Conservation (phyloP, 2,797 vertebrate species). For the Peromyscus aztecus region DNA sequence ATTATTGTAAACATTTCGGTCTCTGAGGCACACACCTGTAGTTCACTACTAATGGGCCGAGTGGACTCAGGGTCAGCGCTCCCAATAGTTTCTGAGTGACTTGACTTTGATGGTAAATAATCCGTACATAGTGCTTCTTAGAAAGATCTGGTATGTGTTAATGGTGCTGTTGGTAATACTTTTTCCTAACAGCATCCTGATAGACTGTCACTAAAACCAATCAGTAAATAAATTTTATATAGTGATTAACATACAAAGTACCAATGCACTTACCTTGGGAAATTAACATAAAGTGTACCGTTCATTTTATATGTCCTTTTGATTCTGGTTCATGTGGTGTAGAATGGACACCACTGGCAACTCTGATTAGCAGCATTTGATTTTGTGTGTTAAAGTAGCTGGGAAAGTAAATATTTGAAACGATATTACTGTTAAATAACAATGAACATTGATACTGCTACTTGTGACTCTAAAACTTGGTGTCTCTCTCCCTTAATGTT, state of each 20-base stretch:
- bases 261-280: not conserved
- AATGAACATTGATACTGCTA: not conserved
- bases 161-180: not conserved
- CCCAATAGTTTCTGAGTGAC: not conserved
- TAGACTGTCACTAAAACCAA: slow-evolving; percentile 18
- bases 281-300: not conserved
- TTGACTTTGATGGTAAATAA: not conserved
- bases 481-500: slow-evolving; percentile 3
- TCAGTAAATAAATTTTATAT: not conserved
- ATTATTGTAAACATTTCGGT: not conserved
- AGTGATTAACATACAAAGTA: not conserved
- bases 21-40: not conserved
- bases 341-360: not conserved
- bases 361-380: not conserved
- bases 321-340: not conserved
- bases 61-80: not conserved
- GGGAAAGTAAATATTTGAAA: not conserved
- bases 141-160: not conserved
- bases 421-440: not conserved
- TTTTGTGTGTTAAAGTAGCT: not conserved
- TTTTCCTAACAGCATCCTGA: not conserved
- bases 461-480: not conserved
- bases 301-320: not conserved
- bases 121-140: not conserved
- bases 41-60: not conserved